phyloP scores from a whole-genome alignment of 2,797 vertebrate species.

The Pitangus sulphuratus region DNA sequence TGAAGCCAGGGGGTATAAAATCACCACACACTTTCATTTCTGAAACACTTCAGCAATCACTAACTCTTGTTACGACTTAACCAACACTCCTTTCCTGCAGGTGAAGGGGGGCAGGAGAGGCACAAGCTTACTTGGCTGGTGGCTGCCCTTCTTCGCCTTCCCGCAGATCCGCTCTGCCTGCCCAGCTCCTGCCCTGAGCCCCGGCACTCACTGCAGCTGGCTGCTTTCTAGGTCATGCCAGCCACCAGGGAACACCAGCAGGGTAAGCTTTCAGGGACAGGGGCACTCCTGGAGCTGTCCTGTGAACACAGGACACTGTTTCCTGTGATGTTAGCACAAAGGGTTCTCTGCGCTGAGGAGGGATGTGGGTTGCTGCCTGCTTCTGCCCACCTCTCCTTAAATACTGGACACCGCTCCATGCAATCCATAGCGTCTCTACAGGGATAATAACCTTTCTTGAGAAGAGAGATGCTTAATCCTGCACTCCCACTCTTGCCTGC shows the following conservation, averaged over 20 bases:
- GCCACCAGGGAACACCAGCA: not conserved
- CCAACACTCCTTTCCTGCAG: not conserved
- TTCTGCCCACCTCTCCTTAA: not conserved
- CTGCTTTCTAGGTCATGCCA: not conserved
- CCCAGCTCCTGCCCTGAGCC: not conserved
- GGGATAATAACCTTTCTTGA: not conserved
- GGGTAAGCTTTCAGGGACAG: accelerated
- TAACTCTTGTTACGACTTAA: not conserved
- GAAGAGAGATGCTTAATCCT: not conserved
- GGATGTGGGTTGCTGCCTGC: accelerated
- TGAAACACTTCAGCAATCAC: not conserved
- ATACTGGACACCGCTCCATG: not conserved
- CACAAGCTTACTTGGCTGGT: not conserved
- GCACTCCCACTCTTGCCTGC: not conserved
- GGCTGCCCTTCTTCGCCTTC: not conserved
- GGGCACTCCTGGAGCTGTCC: not conserved
- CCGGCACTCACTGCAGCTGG: not conserved
- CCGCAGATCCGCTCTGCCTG: not conserved
- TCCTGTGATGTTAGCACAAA: not conserved
- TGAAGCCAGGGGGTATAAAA: not conserved
- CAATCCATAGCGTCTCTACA: not conserved
- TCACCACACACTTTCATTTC: not conserved
- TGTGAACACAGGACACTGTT: accelerated
- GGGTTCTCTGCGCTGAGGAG: not conserved
- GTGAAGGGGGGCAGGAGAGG: accelerated